Conservation (phyloP, 2,888 invertebrate species). For the Sabatieria punctata region DNA sequence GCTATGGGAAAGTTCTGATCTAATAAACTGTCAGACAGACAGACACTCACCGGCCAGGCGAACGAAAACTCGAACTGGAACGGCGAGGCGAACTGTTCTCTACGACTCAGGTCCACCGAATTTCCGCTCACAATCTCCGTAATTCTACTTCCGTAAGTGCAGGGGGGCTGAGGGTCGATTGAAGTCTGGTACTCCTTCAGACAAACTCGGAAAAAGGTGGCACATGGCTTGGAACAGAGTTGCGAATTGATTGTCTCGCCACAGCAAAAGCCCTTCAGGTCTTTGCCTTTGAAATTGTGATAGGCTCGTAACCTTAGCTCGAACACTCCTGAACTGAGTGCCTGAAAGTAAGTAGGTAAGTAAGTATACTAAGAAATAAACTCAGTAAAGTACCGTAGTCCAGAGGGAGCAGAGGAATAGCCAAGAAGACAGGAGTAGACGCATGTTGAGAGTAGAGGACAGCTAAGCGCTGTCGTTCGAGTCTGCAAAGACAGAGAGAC, state of each 20-base stretch:
- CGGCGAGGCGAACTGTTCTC: constrained; percentile 56
- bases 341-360: too few relatives aligned
- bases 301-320: neutral
- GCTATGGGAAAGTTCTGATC: too few relatives aligned
- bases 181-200: constrained; percentile 86
- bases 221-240: constrained; percentile 52
- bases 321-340: constrained; percentile 1
- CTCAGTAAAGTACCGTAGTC: too few relatives aligned
- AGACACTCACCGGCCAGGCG: constrained; percentile 88
- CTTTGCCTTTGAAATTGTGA: neutral
- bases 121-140: constrained; percentile 40
- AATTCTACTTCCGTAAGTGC: constrained; percentile 78
- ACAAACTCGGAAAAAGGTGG: constrained; percentile 83
- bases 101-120: constrained; percentile 25
- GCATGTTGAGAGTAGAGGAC: too few relatives aligned
- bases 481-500: too few relatives aligned
- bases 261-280: constrained; percentile 1
- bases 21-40: constrained; percentile 2
- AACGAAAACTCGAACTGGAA: constrained; percentile 80
- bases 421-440: too few relatives aligned
- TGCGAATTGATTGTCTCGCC: neutral
- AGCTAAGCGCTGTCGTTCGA: too few relatives aligned
- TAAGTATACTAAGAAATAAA: too few relatives aligned
- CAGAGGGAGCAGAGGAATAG: too few relatives aligned
- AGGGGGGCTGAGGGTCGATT: constrained; percentile 73